phyloP scores from a whole-genome alignment of 2,113 vertebrate genomes.

The Drymodes brunneopygia region DNA sequence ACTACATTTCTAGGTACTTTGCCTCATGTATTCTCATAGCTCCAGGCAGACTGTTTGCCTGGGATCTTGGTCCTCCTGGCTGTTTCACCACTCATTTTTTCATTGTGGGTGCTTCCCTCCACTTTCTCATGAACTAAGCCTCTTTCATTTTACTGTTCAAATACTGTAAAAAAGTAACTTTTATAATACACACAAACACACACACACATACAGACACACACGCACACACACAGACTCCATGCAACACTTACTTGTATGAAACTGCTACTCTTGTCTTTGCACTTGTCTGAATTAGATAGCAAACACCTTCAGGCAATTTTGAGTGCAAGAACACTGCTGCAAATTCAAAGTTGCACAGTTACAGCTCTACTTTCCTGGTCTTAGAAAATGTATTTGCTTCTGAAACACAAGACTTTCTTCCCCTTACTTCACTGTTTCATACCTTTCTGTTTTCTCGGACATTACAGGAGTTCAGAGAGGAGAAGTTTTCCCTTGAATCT shows the following conservation, averaged over 20 bases:
- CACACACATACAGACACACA: neutral
- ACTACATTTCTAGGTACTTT: neutral
- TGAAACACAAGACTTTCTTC: neutral
- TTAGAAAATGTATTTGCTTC: neutral
- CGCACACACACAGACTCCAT: accelerated
- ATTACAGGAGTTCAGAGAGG: neutral
- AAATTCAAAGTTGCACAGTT: neutral
- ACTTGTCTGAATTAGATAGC: neutral
- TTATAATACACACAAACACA: neutral
- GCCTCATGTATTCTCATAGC: neutral
- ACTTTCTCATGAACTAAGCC: neutral
- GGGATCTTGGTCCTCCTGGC: neutral
- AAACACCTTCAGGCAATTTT: neutral
- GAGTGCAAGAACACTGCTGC: neutral
- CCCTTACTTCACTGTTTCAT: neutral
- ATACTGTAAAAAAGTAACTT: too few species aligned
- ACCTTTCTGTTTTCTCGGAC: neutral
- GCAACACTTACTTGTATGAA: neutral
- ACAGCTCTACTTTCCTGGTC: neutral
- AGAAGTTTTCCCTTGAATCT: neutral
- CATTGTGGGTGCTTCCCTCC: neutral
- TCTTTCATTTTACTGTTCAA: neutral
- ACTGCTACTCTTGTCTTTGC: neutral
- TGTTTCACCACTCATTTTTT: neutral
- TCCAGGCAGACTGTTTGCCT: neutral